Evolutionary conservation across 92 coral and sea anemone species (phyloP).

Genomic region (Porites lobata): DNA sequence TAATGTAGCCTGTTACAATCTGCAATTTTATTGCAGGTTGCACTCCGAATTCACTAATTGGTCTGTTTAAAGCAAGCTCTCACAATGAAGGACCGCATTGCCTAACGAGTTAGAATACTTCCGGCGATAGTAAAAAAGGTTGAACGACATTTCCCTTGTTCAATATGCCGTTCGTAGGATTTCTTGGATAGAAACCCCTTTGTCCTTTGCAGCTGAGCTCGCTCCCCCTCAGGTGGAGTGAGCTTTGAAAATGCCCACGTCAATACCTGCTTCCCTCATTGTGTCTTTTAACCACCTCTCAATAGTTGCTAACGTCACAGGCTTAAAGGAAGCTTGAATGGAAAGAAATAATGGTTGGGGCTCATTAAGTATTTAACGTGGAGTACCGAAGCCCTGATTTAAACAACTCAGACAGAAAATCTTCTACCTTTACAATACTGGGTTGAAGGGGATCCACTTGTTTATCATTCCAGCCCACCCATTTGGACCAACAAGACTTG

Average conservation of each 20-base stretch:
- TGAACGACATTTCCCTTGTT: slow-evolving; percentile 28
- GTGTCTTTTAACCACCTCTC: slow-evolving; percentile 40
- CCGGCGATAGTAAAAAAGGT: not conserved
- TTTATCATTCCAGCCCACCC: slow-evolving; percentile 49
- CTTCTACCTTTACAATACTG: not conserved
- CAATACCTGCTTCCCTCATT: slow-evolving; percentile 29
- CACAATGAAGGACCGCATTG: slow-evolving; percentile 9
- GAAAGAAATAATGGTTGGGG: slow-evolving; percentile 38
- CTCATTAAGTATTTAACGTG: not conserved
- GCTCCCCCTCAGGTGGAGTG: slow-evolving; percentile 53
- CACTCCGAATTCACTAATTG: slow-evolving; percentile 15
- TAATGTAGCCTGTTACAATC: slow-evolving; percentile 16
- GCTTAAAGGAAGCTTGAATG: slow-evolving; percentile 23
- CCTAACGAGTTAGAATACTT: slow-evolving; percentile 1
- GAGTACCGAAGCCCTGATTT: too few species aligned
- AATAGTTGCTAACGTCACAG: slow-evolving; percentile 34
- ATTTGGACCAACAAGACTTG: slow-evolving; percentile 40
- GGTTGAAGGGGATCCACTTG: slow-evolving; percentile 39
- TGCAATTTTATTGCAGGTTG: slow-evolving; percentile 24
- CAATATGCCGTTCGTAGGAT: slow-evolving; percentile 36
- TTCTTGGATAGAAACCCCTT: slow-evolving; percentile 21
- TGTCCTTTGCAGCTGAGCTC: slow-evolving; percentile 37
- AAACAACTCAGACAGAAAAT: not conserved
- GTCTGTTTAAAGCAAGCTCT: slow-evolving; percentile 10
- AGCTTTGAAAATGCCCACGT: slow-evolving; percentile 21